Base-by-base conservation (phyloP, 2,113 vertebrate species). In the Myrmecophaga tridactyla region DNA sequence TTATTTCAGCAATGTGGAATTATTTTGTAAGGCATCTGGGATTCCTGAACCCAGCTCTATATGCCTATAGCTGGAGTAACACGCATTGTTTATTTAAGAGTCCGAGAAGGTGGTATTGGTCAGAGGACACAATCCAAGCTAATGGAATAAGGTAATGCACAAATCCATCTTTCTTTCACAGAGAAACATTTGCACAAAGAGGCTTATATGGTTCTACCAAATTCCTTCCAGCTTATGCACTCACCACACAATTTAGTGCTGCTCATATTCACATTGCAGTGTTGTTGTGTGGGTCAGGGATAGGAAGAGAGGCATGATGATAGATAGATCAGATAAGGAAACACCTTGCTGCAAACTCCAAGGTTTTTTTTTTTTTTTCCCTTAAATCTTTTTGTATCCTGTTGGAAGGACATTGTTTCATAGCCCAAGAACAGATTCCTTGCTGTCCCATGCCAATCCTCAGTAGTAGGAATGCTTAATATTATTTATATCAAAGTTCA, bases 281-380 rank as follows among this genome's bases (percentile, higher is more conserved):
- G 4, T 2, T 51, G 3, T 18, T 39, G 3, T 72, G 6, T 29
- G 20, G 2, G 14, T 7, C n/a, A 83, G 1, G 4, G 1, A 4
- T 65, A 15, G 5, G 10, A 15, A 5, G 4, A 25, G 34, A 27
- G 9, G 0, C 34, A 34, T 7, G 48, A 43, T 65, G 46, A 69
- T 48, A 51, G 43, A 9, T 4, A 2, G 8, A 18, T 23, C 8
- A 73, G 11, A 2, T 25, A 5, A 60, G 0, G 0, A 76, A 81
- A 0, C 11, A 43, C 5, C 39, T 11, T 73, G 6, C 41, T 73
- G 7, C 0, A 69, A 77, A 70, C 69, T 31, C n/a, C n/a, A n/a
- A n/a, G n/a, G n/a, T n/a, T n/a, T n/a, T n/a, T n/a, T n/a, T n/a
- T n/a, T 4, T 4, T 48, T 29, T 4, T 70, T 21, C 39, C 39